These are phyloP conservation scores for Cecidostiba fungosa DNA, from an alignment of 2,888 invertebrate genomes.

Conservation along the genomic window DNA sequence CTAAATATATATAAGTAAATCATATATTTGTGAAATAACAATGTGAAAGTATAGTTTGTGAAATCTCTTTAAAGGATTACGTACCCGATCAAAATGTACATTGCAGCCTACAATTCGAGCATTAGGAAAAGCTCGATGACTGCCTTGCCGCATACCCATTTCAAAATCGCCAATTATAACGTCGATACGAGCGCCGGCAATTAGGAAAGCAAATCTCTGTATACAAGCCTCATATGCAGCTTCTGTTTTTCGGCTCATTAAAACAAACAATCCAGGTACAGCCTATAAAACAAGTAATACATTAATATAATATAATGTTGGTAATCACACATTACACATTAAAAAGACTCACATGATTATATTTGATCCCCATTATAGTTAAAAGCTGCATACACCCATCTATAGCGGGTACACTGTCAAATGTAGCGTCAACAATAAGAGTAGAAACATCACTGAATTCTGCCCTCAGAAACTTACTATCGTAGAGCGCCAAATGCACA, in stretches of 20 bases:
- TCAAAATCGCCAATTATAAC: conserved; percentile 1
- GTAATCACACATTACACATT: background rate
- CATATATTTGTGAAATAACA: no score
- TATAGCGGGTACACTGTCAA: background rate
- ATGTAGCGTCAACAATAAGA: background rate
- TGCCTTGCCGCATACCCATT: background rate
- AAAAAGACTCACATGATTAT: background rate
- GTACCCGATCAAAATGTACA: conserved; percentile 9
- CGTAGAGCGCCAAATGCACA: background rate
- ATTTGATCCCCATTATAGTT: background rate
- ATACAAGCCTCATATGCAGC: background rate
- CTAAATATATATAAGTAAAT: background rate
- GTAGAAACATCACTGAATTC: background rate
- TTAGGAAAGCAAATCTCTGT: background rate
- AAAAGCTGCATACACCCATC: background rate
- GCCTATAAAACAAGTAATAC: background rate
- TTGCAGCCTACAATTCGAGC: conserved; percentile 7
- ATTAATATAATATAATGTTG: background rate
- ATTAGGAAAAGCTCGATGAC: background rate
- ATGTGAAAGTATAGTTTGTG: no score
- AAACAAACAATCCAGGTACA: background rate
- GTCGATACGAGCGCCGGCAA: background rate
- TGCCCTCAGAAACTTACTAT: background rate
- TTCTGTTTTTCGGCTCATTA: background rate
- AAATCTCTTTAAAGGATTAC: background rate